Evolutionary conservation across 2,888 invertebrate genomes (phyloP).

Genomic region (Pristionchus japonicus): DNA sequence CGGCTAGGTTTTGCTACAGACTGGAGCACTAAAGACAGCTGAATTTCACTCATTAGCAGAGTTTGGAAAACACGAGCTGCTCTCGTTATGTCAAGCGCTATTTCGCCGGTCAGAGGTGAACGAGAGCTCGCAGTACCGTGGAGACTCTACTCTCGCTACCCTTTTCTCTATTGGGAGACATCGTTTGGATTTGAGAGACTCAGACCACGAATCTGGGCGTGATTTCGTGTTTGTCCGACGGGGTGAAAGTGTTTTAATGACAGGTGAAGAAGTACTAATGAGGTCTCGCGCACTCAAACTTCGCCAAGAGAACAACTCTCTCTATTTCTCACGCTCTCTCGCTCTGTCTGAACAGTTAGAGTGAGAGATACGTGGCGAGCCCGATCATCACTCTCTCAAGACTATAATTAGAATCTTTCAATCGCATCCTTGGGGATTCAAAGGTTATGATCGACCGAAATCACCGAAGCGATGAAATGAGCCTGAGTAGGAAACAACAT

Average conservation of each 20-base stretch:
- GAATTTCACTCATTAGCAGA: neutral
- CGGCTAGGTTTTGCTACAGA: neutral
- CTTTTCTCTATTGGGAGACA: neutral
- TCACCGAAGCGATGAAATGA: too few species aligned
- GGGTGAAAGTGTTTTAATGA: neutral
- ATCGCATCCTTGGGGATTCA: neutral
- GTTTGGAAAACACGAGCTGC: too few species aligned
- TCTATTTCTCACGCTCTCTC: too few species aligned
- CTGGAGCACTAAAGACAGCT: neutral
- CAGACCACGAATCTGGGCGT: neutral
- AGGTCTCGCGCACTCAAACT: conserved; percentile 2
- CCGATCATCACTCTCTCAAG: too few species aligned
- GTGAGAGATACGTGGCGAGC: too few species aligned
- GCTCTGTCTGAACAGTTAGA: too few species aligned
- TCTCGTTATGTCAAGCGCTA: too few species aligned
- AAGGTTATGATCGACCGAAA: too few species aligned
- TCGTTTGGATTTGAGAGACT: neutral
- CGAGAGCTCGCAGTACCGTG: too few species aligned
- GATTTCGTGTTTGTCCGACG: neutral
- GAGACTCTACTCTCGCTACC: neutral
- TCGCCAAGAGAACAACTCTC: too few species aligned
- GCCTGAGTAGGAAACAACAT: too few species aligned
- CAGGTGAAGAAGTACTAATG: neutral
- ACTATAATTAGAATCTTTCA: neutral
- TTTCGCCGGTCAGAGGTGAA: too few species aligned